phyloP scores from a whole-genome alignment of 92 coral and sea anemone species.

The Muricea muricata region DNA sequence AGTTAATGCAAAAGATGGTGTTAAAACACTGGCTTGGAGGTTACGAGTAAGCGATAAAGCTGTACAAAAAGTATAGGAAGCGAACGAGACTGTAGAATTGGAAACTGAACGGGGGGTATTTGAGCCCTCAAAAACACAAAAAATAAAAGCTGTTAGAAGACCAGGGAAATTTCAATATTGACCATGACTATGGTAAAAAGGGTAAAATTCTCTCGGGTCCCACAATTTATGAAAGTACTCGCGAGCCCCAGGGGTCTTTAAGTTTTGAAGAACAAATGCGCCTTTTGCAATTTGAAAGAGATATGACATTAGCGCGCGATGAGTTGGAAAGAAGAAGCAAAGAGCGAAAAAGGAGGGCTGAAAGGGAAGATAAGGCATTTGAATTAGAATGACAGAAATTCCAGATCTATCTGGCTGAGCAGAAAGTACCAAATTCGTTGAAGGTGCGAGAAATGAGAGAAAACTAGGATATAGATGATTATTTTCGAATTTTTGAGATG shows the following conservation, averaged over 20 bases:
- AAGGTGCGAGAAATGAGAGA: slow-evolving; percentile 70
- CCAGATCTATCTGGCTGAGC: background rate
- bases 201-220: slow-evolving; percentile 7
- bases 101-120: background rate
- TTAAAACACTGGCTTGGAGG: slow-evolving; percentile 2
- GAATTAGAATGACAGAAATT: slow-evolving; percentile 37
- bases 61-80: background rate
- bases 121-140: background rate
- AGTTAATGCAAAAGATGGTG: background rate
- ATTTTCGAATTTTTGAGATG: slow-evolving; percentile 71
- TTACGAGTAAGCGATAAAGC: background rate
- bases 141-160: background rate
- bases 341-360: background rate
- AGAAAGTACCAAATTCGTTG: background rate
- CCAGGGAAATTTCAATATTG: background rate
- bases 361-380: slow-evolving; percentile 20
- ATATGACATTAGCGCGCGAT: background rate
- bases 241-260: background rate
- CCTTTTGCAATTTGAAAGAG: background rate
- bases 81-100: background rate
- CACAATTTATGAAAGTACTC: background rate
- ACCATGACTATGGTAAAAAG: background rate
- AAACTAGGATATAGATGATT: slow-evolving; percentile 66
- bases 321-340: background rate
- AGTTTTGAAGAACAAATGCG: background rate